Evolutionary conservation across 2,888 invertebrate genomes (phyloP).

Genomic region (Esperia sulphurella): DNA sequence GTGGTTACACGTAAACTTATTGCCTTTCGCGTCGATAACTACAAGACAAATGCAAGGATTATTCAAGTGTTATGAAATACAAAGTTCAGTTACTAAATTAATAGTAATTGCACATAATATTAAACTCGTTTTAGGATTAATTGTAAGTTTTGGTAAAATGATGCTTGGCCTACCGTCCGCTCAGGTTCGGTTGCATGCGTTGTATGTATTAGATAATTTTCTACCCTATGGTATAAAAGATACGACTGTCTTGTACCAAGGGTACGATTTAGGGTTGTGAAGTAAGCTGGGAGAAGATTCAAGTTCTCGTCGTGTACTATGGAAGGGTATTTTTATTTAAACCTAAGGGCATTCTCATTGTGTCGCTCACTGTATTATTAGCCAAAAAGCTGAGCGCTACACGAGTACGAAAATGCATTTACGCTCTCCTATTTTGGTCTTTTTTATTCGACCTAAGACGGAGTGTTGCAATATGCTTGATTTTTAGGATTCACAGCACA

Average conservation of each 20-base stretch:
- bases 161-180: background rate
- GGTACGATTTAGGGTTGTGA: background rate
- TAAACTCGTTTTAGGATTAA: slow-evolving; percentile 29
- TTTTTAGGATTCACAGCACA: too few species aligned
- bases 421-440: too few species aligned
- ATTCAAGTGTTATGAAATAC: slow-evolving; percentile 23
- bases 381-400: too few species aligned
- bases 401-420: too few species aligned
- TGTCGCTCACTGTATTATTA: too few species aligned
- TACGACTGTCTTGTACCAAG: too few species aligned
- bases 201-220: background rate
- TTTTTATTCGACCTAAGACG: too few species aligned
- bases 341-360: too few species aligned
- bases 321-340: too few species aligned
- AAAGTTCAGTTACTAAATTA: slow-evolving; percentile 18
- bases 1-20: slow-evolving; percentile 43
- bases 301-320: background rate
- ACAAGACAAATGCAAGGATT: slow-evolving; percentile 23
- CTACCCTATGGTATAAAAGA: too few species aligned
- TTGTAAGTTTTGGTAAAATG: slow-evolving; percentile 14
- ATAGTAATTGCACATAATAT: slow-evolving; percentile 31
- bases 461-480: too few species aligned
- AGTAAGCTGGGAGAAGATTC: background rate
- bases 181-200: background rate
- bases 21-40: slow-evolving; percentile 32